A percentile compares a stretch with the other conserved stretches of the same genome.
Conservation (phyloP, 2,113 vertebrate species). For the Alosa alosa region DNA sequence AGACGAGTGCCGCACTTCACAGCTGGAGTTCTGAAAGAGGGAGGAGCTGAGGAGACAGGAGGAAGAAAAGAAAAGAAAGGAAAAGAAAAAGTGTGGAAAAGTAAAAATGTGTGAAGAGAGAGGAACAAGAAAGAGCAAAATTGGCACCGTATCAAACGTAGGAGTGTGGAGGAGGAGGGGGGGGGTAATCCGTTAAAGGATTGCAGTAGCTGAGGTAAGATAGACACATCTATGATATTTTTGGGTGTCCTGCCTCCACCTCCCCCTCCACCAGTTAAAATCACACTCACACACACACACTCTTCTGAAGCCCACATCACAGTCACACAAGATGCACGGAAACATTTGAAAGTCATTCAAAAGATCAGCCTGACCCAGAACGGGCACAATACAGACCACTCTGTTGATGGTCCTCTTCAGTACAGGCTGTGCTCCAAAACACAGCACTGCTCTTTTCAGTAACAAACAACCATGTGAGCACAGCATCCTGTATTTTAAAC, state of each 20-base stretch:
- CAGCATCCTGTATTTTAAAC: neutral
- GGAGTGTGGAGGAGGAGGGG: slow-evolving; percentile 3
- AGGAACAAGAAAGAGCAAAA: slow-evolving; percentile 9
- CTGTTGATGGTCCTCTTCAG: neutral
- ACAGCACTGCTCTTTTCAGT: neutral
- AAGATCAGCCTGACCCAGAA: neutral
- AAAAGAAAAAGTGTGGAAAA: neutral
- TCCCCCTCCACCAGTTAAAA: neutral
- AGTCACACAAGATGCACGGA: neutral
- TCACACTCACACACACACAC: neutral
- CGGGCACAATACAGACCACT: neutral
- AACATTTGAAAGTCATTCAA: neutral
- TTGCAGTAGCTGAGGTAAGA: slow-evolving; percentile 30
- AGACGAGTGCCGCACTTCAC: slow-evolving; percentile 31
- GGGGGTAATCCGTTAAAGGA: slow-evolving; percentile 37
- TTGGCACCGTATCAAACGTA: slow-evolving; percentile 39
- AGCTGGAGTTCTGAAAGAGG: slow-evolving; percentile 38
- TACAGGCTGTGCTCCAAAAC: neutral
- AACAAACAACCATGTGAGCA: neutral
- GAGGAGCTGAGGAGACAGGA: neutral
- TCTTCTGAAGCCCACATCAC: neutral
- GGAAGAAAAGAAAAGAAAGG: neutral
- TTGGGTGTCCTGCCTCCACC: neutral
- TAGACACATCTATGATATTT: slow-evolving; percentile 10
- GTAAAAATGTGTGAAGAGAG: neutral